Evolutionary conservation across 2,797 vertebrate species (phyloP).

Genomic region (Danio tinwini): DNA sequence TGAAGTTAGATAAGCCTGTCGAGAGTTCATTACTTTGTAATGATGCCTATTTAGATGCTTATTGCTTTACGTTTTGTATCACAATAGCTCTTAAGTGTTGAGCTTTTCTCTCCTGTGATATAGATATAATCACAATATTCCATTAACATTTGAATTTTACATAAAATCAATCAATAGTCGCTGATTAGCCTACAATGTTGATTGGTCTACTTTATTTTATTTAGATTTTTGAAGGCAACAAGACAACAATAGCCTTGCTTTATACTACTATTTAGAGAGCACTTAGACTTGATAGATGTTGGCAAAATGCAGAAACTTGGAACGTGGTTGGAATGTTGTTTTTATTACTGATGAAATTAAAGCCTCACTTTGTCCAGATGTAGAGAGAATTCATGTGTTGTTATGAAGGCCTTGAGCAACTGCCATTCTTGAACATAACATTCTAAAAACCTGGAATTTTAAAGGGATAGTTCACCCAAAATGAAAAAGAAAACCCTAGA

Average conservation of each 20-base stretch:
- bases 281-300: conserved; percentile 51
- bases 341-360: conserved; percentile 47
- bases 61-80: conserved; percentile 44
- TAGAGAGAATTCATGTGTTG: conserved; percentile 35
- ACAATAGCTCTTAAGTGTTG: conserved; percentile 23
- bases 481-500: too few relatives aligned
- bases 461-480: too few relatives aligned
- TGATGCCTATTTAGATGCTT: conserved; percentile 50
- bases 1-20: conserved; percentile 37
- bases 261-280: conserved; percentile 30
- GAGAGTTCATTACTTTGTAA: conserved; percentile 40
- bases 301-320: conserved; percentile 45
- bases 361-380: conserved; percentile 42
- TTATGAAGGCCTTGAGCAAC: conserved; percentile 26
- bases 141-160: conserved; percentile 10
- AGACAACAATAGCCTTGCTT: conserved; percentile 23
- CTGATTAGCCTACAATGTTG: neutral
- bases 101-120: neutral
- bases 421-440: conserved; percentile 32
- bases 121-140: conserved; percentile 8
- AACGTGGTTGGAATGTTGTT: conserved; percentile 50
- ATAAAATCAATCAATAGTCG: conserved; percentile 1
- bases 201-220: neutral
- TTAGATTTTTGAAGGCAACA: conserved; percentile 2
- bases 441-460: too few relatives aligned